Evolutionary conservation across 2,888 invertebrate species (phyloP).

Genomic region (Acleris sparsana): DNA sequence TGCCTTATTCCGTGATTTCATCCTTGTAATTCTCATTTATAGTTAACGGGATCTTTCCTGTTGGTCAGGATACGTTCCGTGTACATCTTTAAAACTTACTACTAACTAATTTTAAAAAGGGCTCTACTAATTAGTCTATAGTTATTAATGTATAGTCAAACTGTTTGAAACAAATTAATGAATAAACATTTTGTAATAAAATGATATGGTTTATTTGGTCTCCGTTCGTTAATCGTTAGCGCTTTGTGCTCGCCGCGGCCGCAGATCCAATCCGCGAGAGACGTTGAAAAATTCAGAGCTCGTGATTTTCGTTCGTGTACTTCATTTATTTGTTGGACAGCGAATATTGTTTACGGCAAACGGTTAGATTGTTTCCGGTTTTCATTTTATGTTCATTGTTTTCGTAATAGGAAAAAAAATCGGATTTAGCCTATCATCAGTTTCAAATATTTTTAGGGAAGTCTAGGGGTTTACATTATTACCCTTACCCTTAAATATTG

Average conservation of each 20-base stretch:
- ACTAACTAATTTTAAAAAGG: no score
- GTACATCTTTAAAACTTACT: no score
- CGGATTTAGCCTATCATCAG: no score
- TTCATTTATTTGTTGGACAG: conserved; percentile 72
- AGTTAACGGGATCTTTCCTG: no score
- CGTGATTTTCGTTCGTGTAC: conserved; percentile 79
- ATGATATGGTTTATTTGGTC: conserved; percentile 70
- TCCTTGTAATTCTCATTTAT: no score
- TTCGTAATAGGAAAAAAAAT: neutral
- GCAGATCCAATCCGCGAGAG: conserved; percentile 64
- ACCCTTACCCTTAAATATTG: neutral
- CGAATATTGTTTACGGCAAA: conserved; percentile 68
- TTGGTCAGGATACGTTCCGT: no score
- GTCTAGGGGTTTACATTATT: no score
- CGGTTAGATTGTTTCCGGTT: conserved; percentile 57
- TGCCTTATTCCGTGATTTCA: no score
- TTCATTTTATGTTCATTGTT: conserved; percentile 50
- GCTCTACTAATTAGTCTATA: conserved; percentile 3
- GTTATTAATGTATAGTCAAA: conserved; percentile 22
- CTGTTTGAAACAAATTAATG: conserved; percentile 44
- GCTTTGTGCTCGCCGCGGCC: conserved; percentile 71
- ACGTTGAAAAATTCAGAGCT: conserved; percentile 79
- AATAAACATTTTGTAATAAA: conserved; percentile 58
- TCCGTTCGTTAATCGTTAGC: conserved; percentile 70
- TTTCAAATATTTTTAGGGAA: no score